These are phyloP conservation scores for Drosophila paulistorum DNA, from an alignment of 1,140 invertebrate species.

Conservation along the genomic window DNA sequence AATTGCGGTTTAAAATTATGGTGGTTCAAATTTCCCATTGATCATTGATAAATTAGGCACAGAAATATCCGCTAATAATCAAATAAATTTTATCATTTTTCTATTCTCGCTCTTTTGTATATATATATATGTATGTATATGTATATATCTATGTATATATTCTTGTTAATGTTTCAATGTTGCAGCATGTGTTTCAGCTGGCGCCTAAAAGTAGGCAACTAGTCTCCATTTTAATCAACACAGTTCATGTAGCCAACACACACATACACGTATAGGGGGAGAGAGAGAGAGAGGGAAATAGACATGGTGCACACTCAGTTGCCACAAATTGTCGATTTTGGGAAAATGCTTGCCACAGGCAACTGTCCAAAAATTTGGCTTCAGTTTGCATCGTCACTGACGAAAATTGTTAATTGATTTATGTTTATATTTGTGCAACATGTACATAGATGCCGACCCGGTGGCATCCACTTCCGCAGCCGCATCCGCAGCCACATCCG, in stretches of 20 bases:
- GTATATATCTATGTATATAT: no score
- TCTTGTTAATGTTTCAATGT: no score
- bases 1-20: background rate
- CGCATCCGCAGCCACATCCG: conserved; percentile 12
- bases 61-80: background rate
- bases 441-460: conserved; percentile 54
- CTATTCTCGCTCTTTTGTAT: no score
- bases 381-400: background rate
- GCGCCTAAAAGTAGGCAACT: conserved; percentile 65
- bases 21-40: background rate
- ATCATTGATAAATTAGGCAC: conserved; percentile 2
- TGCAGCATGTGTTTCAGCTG: background rate
- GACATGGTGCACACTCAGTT: conserved; percentile 24
- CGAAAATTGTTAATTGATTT: conserved; percentile 80
- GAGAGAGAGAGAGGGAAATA: background rate
- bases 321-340: conserved; percentile 65
- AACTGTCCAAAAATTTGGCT: conserved; percentile 32
- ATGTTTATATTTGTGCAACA: conserved; percentile 82
- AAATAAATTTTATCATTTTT: background rate
- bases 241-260: no score
- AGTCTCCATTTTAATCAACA: conserved; percentile 1
- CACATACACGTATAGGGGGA: conserved; percentile 28
- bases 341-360: conserved; percentile 53
- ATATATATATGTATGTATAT: no score
- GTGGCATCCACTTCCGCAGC: conserved; percentile 21